Percentiles rank a stretch among this genome's conserved stretches.
Conservation (phyloP, 2,113 vertebrate species). For the Bos taurus region DNA sequence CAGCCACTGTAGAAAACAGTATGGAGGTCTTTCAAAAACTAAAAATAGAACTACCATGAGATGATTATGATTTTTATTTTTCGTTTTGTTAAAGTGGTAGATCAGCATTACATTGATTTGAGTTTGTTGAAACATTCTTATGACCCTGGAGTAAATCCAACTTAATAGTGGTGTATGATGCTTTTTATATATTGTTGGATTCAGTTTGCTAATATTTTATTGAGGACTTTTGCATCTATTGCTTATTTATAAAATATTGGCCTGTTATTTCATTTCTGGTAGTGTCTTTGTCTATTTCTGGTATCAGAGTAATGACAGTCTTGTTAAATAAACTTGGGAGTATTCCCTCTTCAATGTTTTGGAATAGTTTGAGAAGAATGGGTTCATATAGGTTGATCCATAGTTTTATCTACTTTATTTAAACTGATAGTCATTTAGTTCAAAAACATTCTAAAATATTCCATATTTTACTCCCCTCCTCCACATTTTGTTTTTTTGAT, state of each 20-base stretch:
- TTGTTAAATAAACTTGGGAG: neutral
- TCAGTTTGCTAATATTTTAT: neutral
- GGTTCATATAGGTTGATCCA: neutral
- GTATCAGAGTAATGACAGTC: neutral
- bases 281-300: neutral
- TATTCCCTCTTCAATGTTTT: neutral
- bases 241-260: neutral
- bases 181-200: neutral
- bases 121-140: neutral
- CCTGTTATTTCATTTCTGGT: neutral
- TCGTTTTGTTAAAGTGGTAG: neutral
- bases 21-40: neutral
- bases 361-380: neutral
- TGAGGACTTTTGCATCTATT: neutral
- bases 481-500: neutral
- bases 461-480: neutral
- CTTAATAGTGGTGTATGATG: neutral
- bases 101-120: neutral
- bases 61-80: neutral
- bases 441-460: neutral
- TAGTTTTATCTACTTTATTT: neutral
- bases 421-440: neutral
- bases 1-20: neutral
- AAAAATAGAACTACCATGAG: neutral
- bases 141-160: neutral